These are phyloP conservation scores for Mallateleia sp. DNA, from an alignment of 2,888 invertebrate species.

Conservation along the genomic window DNA sequence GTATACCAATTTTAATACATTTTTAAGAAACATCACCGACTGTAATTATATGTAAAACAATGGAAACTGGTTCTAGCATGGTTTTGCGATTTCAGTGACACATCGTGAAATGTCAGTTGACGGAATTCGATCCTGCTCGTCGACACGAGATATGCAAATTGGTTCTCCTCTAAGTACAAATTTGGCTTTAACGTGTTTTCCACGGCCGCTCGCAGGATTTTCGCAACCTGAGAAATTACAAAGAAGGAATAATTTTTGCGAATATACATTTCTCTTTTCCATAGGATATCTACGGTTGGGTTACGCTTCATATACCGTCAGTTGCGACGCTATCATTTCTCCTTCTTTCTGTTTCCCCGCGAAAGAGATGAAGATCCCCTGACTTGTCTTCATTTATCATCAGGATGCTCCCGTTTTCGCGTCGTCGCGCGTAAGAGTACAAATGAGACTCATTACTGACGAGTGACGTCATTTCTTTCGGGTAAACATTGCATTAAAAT, in stretches of 20 bases:
- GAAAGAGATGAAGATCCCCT: slow-evolving; percentile 80
- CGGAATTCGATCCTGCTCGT: no score
- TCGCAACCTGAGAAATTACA: no score
- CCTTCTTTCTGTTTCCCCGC: slow-evolving; percentile 47
- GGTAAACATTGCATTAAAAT: slow-evolving; percentile 26
- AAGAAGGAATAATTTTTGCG: slow-evolving; percentile 85
- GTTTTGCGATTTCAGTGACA: no score
- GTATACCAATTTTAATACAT: no score
- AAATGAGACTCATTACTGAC: slow-evolving; percentile 73
- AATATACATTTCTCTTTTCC: slow-evolving; percentile 84
- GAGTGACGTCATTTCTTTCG: slow-evolving; percentile 57
- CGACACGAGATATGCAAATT: no score
- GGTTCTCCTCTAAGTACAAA: no score
- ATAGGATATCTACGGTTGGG: slow-evolving; percentile 83
- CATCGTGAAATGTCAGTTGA: no score
- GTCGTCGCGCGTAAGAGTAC: slow-evolving; percentile 73
- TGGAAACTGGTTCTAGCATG: no score
- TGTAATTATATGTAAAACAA: no score
- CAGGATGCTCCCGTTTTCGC: slow-evolving; percentile 81
- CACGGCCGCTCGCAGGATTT: no score
- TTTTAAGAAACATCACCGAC: no score
- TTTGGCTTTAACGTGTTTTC: no score
- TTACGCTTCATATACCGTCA: slow-evolving; percentile 83
- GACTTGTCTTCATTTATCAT: slow-evolving; percentile 84
- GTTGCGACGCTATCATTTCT: slow-evolving; percentile 57